Conservation (phyloP, 92 coral and sea anemone genomes). For the Epizoanthus illoricatus region DNA sequence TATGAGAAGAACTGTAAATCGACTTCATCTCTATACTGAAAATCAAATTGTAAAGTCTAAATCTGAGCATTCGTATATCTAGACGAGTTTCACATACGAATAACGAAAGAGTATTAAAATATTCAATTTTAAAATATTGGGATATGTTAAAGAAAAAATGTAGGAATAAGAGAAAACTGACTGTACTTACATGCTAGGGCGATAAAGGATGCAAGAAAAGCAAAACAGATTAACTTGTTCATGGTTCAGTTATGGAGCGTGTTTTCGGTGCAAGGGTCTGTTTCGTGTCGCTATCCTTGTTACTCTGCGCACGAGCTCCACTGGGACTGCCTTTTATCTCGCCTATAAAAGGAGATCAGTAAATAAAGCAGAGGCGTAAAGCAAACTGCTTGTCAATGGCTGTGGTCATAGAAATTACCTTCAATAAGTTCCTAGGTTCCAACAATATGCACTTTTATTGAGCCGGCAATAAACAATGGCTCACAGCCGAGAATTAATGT, state of each 20-base stretch:
- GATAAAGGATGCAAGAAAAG: conserved; percentile 13
- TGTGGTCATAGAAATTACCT: conserved; percentile 64
- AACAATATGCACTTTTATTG: conserved; percentile 47
- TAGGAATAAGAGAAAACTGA: not conserved
- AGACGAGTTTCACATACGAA: too few species aligned
- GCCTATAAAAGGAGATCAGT: not conserved
- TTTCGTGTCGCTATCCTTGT: conserved; percentile 10
- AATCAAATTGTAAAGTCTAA: too few species aligned
- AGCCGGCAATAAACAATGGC: conserved; percentile 29
- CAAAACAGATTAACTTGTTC: conserved; percentile 24
- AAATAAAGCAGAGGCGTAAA: conserved; percentile 40
- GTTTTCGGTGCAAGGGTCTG: not conserved
- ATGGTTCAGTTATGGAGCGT: conserved; percentile 18
- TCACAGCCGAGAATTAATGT: conserved; percentile 11
- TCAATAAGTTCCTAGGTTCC: conserved; percentile 62
- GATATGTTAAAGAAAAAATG: not conserved
- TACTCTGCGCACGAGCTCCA: conserved; percentile 22
- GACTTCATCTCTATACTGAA: too few species aligned
- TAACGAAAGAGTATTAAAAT: not conserved
- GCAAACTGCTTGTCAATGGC: conserved; percentile 31
- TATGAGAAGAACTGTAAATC: too few species aligned
- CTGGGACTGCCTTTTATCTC: conserved; percentile 16
- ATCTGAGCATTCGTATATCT: too few species aligned
- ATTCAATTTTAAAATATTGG: not conserved
- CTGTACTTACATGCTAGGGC: conserved; percentile 28